Base-by-base conservation (phyloP, 2,888 invertebrate species). In the Hydrotaea diabolus region DNA sequence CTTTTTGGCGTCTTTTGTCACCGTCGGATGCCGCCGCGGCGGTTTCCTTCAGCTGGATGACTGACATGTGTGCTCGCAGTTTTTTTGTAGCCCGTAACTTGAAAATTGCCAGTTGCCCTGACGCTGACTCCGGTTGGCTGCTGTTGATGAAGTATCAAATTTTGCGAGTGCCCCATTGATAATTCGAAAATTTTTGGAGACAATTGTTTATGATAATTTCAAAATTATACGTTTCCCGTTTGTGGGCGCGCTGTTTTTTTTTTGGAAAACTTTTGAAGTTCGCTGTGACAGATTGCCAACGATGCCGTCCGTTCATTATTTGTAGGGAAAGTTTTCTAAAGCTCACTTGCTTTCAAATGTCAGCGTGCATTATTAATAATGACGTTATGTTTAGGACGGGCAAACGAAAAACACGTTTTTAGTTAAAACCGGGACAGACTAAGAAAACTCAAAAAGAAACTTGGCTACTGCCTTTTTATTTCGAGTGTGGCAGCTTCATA, bases 141-240 rank as follows among this genome's bases (percentile, higher is more conserved):
- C 66, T 39, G 66, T 39, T 36, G 46, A 43, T 23, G n/a, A 23
- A 69, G 69, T 66, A 66, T 66, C 66, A 66, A 39, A 66, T 66
- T 66, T 31, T 21, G 39, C 17, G 21, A 69, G 46, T 69, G 39
- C 43, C 69, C 43, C 19, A 69, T 21, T 23, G 69, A 69, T 69
- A 69, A 69, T 46, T 69, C 43, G 15, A 1, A 69, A 69, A 69
- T 69, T 21, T 69, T 69, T 46, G 69, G 23, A 69, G 69, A 69
- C 43, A 69, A 69, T 69, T 69, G 69, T 69, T 69, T 69, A 69
- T 69, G 69, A 69, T 69, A 46, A 69, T 69, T 43, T 69, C 7
- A 69, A 69, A 69, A 66, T 66, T 66, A 69, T 69, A 43, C 69
- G 31, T n/a, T n/a, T n/a, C 49, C n/a, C 49, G 2, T 49, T 49